Percentiles rank a stretch among this genome's conserved stretches.
Conservation (phyloP, 2,113 vertebrate genomes). For the Elephas maximus region DNA sequence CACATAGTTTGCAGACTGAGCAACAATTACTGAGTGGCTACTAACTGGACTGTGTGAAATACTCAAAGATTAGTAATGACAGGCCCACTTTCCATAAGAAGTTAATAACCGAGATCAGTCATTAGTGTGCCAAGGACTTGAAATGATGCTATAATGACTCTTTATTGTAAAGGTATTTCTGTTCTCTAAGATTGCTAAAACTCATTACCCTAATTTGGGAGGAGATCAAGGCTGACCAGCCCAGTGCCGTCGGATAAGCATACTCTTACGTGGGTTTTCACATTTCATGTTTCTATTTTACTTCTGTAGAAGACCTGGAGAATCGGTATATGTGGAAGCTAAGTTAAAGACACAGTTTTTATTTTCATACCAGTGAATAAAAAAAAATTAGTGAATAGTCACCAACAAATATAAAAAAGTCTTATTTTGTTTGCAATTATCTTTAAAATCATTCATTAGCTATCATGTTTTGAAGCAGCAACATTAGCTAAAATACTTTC, state of each 20-base stretch:
- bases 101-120: not conserved
- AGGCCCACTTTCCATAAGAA: not conserved
- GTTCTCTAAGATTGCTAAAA: not conserved
- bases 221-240: not conserved
- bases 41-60: not conserved
- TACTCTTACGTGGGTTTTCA: not conserved
- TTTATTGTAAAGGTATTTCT: not conserved
- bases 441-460: not conserved
- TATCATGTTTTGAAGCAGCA: not conserved
- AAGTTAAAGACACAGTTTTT: conserved; percentile 4
- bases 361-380: not conserved
- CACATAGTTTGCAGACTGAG: not conserved
- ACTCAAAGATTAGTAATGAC: not conserved
- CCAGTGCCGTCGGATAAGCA: not conserved
- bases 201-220: not conserved
- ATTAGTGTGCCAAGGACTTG: not conserved
- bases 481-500: conserved; percentile 11
- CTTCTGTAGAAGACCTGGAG: conserved; percentile 21
- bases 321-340: not conserved
- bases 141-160: not conserved
- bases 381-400: not conserved
- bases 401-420: not conserved
- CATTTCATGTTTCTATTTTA: conserved; percentile 5
- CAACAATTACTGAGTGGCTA: not conserved
- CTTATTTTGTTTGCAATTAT: conserved; percentile 22